These are phyloP conservation scores for Eulemur mongoz DNA, from an alignment of 2,797 vertebrate species.

Conservation along the genomic window DNA sequence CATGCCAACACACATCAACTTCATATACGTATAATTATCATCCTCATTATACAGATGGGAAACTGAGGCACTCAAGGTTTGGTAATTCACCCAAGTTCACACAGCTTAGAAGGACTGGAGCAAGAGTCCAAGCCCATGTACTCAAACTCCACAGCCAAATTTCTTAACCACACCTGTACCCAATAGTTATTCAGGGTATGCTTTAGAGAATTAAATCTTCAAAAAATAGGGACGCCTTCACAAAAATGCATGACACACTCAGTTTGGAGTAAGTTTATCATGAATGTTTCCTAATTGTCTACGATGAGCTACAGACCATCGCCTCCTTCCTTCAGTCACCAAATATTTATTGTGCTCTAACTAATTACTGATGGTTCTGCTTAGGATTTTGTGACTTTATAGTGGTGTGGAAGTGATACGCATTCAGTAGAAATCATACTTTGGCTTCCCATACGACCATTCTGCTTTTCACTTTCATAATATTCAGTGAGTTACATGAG, in stretches of 20 bases:
- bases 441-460: background rate
- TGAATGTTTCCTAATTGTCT: background rate
- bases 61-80: background rate
- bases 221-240: background rate
- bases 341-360: background rate
- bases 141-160: background rate
- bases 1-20: background rate
- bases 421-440: background rate
- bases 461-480: background rate
- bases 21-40: fast-evolving
- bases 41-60: background rate
- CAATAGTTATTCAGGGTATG: background rate
- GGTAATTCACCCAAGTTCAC: background rate
- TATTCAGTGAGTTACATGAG: background rate
- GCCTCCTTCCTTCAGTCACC: background rate
- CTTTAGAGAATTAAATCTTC: background rate
- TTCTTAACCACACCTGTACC: background rate
- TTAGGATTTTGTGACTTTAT: background rate
- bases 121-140: background rate
- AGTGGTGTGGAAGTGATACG: background rate
- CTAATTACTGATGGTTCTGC: background rate
- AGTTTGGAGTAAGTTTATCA: background rate
- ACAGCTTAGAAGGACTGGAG: background rate
- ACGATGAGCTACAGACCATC: background rate
- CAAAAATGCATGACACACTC: background rate